Evolutionary conservation across 2,888 invertebrate genomes (phyloP), one percentile per base, ranked within the genome.

Genomic region (Sceliomorpha sp.): DNA sequence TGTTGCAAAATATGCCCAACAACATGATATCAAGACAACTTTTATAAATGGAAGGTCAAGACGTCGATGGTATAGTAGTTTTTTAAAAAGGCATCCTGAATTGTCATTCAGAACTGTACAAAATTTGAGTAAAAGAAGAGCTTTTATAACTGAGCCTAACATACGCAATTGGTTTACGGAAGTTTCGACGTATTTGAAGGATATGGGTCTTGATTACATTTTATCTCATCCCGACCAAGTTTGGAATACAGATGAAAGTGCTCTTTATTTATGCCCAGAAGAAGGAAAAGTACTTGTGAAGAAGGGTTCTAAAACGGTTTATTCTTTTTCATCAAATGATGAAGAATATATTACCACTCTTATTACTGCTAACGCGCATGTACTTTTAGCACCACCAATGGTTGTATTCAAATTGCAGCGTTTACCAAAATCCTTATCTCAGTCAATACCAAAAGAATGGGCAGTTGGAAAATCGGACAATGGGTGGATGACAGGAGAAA

Each of bases 401-500:
- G 44, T 81, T 12, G 68, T 86, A 15, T 85, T 77, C 55, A 55
- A 72, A 17, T 83, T 86, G 62, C 64, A 82, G 60, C 72, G 82
- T 31, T 72, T 85, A 13, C 84, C 83, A 8, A 44, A 59, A 47
- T 55, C 56, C 42, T 56, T 84, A 17, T 68, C 70, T 5, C 31
- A 59, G 34, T 73, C 64, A 31, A 73, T 86, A 36, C 84, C 85
- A 44, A 42, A 71, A 66, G 76, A 70, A 8, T 89, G 88, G 88
- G 80, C 81, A 32, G 53, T 86, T 20, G 88, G 88, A 58, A 83
- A 78, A 62, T 85, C 86, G 1, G 88, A 89, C 8, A 83, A 70
- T 45, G 88, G 88, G 4, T 89, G 89, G 89, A 89, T 86, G 88
- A 88, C 82, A 6, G 70, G 78, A 1, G 83, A 83, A 70, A 79